A percentile compares a stretch with the other conserved stretches of the same genome.
These are phyloP conservation scores for Collichthys lucidus DNA, from an alignment of 2,113 vertebrate species.

Conservation along the genomic window DNA sequence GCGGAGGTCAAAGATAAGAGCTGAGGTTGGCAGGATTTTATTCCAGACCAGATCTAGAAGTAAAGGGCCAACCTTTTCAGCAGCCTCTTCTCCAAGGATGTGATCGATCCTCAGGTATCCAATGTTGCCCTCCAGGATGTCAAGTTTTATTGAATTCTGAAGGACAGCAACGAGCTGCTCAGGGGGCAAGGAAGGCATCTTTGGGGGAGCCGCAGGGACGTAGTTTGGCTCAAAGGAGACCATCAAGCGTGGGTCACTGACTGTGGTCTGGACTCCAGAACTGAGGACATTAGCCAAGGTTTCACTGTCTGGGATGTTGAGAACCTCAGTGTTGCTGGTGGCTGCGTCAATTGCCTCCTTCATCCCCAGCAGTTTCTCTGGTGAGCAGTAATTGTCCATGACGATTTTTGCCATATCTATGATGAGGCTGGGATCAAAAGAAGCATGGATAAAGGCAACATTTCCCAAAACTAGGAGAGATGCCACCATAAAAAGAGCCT, in stretches of 20 bases:
- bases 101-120: conserved; percentile 93
- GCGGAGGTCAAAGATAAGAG: conserved; percentile 92
- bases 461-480: conserved; percentile 73
- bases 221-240: conserved; percentile 89
- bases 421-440: conserved; percentile 87
- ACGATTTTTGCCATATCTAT: conserved; percentile 91
- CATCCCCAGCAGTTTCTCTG: conserved; percentile 92
- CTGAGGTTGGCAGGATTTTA: conserved; percentile 88
- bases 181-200: conserved; percentile 77
- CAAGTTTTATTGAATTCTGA: conserved; percentile 85
- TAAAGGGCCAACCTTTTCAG: conserved; percentile 87
- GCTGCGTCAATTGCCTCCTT: conserved; percentile 89
- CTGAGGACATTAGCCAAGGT: conserved; percentile 87
- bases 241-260: conserved; percentile 88
- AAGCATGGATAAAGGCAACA: conserved; percentile 68
- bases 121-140: conserved; percentile 89
- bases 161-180: conserved; percentile 88
- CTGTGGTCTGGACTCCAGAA: conserved; percentile 86
- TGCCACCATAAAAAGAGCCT: conserved; percentile 56
- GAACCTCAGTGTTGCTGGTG: conserved; percentile 87
- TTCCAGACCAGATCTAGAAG: conserved; percentile 91
- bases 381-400: conserved; percentile 94
- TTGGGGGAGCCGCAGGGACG: conserved; percentile 58
- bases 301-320: conserved; percentile 89
- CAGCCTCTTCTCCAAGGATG: conserved; percentile 88